Base-by-base conservation (phyloP, 2,113 vertebrate species). In the Anguilla rostrata region DNA sequence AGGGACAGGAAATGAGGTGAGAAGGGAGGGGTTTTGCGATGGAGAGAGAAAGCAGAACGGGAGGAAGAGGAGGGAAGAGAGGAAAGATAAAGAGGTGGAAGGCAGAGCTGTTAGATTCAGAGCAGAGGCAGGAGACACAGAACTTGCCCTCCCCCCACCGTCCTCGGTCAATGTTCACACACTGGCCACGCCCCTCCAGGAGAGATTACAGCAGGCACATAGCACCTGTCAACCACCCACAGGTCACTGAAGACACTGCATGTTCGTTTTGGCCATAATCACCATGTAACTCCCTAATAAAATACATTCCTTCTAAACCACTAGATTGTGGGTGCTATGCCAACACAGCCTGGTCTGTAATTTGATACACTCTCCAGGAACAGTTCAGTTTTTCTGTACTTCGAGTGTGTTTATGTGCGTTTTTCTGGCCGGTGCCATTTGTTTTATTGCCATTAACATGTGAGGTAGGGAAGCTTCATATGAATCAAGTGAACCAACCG, bases 21-120 rank as follows among this genome's bases (percentile, higher is more conserved):
- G 29, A 39, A 41, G 39, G 57, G 84, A 56, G 84, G 46, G 18
- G 34, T 29, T 41, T 71, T 81, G 12, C 11, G 86, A 41, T 5
- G 43, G 83, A 57, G 86, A 2, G 86, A 34, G 63, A n/a, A 34
- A 60, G 84, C 16, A 71, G 60, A 39, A 86, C 78, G 83, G 75
- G 79, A 86, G 80, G 80, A 80, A 29, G n/a, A 86, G 57, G 88
- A 34, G 34, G 84, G 81, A 82, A 66, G 43, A 84, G 89, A 88
- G 60, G 81, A 84, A 78, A 39, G 40, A 85, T 18, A 53, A 39
- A 49, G 29, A 2, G n/a, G 56, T 85, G 86, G 43, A 40, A 57
- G 82, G 29, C 34, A 22, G 18, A 18, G 66, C 71, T 12, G 29
- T 75, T 75, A 86, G 1, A 87, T 49, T 84, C 66, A 84, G 86